Base-by-base conservation (phyloP, 2,113 vertebrate genomes). In the Hiodon alosoides region DNA sequence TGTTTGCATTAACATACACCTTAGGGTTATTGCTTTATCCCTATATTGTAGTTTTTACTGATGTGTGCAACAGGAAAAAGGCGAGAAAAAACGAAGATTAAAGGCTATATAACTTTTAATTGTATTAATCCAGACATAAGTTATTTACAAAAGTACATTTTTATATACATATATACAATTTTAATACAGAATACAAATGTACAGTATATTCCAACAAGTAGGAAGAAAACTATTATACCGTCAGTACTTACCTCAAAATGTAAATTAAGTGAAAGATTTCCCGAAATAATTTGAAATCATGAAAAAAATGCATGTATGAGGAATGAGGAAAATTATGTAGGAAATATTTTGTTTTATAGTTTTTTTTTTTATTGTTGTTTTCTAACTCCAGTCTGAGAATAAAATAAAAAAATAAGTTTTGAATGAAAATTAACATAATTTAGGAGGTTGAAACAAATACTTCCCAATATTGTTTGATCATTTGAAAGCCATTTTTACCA, bases 141-240 rank as follows among this genome's bases (percentile, higher is more conserved):
- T 81, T 78, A 90, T 90, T 90, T 90, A 89, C 89, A 90, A 71
- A 79, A 90, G 88, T 88, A 90, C 90, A 89, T 91, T 90, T 90
- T 90, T 90, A 85, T 90, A 89, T 88, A 90, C 71, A 84, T 91
- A 90, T 90, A 76, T 90, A 91, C 89, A 90, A 64, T 75, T 82
- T 82, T 76, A 88, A 90, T 87, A 76, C 73, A 88, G 84, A 73
- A 67, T 81, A 81, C 73, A 77, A 78, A 70, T 76, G 55, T 79
- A 74, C 58, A 67, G 14, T 62, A 79, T 70, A 74, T 53, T 74
- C 47, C 73, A 75, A 54, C 17, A 68, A 83, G 83, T 85, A 83
- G 80, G 83, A 82, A 81, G 82, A 84, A 76, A 83, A 84, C 83
- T 73, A 82, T 77, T 82, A 79, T 79, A 79, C 70, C 47, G 59